Evolutionary conservation across 2,113 vertebrate genomes (phyloP), one percentile per base, ranked within the genome.

Genomic region (Polyodon spathula): DNA sequence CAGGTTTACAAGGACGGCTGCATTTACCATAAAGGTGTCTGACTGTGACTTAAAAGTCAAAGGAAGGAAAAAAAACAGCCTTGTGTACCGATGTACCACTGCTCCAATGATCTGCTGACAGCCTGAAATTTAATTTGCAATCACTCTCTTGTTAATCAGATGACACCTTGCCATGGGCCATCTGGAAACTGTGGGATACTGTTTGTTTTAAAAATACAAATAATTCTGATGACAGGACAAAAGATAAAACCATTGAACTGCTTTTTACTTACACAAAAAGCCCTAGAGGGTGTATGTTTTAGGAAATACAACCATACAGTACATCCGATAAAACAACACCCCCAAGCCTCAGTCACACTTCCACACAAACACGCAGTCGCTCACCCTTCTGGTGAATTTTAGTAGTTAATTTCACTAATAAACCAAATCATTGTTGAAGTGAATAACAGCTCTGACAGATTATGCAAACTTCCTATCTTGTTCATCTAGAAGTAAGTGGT

Each of bases 271-370:
- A 41, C 41, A 37, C 7, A 6, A 43, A 42, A 15, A 40, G 53
- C 40, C 10, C 14, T n/a, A 15, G 41, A 14, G 12, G 42, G 17
- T 59, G 43, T 59, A 46, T 59, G 58, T 12, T 27, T 48, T 59
- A 27, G 58, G 58, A 59, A 59, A 59, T n/a, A 40, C 56, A 58
- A 58, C 56, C 40, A 58, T 15, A 37, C 44, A 43, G 12, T 27
- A 48, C 4, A 27, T 59, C 58, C 58, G 17, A 5, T 12, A 27
- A 8, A 10, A 58, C 15, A n/a, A n/a, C n/a, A n/a, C n/a, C n/a
- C n/a, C n/a, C n/a, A n/a, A n/a, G n/a, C n/a, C n/a, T n/a, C n/a
- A 37, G 17, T 41, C 27, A 6, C 41, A 9, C 56, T 58, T 40
- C 54, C 54, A 50, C 7, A 7, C 46, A 12, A n/a, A n/a, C n/a